Evolutionary conservation across 2,113 vertebrate genomes (phyloP), one percentile per base, ranked within the genome.

Genomic region (Terrapene triunguis): DNA sequence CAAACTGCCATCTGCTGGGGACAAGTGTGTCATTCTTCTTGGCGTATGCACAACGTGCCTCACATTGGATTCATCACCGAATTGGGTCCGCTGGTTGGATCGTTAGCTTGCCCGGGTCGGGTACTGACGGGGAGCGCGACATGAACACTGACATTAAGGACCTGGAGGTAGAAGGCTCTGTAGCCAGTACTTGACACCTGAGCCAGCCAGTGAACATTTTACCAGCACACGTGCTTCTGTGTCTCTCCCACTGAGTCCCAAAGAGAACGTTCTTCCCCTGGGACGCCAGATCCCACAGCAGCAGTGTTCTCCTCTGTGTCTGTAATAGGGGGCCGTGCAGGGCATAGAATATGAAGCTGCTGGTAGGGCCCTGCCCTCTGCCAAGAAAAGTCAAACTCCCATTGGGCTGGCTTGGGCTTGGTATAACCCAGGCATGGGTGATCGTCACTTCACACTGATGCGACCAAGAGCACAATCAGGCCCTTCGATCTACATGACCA

Each of bases 361-460:
- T 5, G n/a, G 35, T 35, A 17, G n/a, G 35, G 17, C 17, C 35
- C 9, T 21, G 8, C 55, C 65, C 2, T 21, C 9, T n/a, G 65
- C 65, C 65, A 4, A n/a, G 19, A 38, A n/a, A 72, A 38, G 16
- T n/a, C 62, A 69, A 21, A 69, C 65, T 72, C 65, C n/a, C 65
- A 5, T 11, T 38, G 65, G 65, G n/a, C 19, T 21, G 8, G n/a
- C 19, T 19, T 69, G 17, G 32, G 16, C 62, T 69, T 38, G n/a
- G 65, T 10, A 21, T 72, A 72, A 10, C 65, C 17, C n/a, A 72
- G n/a, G 19, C 16, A 72, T 8, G 19, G n/a, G 19, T 10, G 65
- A 38, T 8, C 2, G n/a, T 72, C 17, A 17, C 21, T 5, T 5
- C 65, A 21, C n/a, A 5, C 19, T 5, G 9, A 9, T 2, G 9